These are phyloP conservation scores for Eubasilissa splendida DNA, from an alignment of 2,888 invertebrate genomes.

Conservation along the genomic window DNA sequence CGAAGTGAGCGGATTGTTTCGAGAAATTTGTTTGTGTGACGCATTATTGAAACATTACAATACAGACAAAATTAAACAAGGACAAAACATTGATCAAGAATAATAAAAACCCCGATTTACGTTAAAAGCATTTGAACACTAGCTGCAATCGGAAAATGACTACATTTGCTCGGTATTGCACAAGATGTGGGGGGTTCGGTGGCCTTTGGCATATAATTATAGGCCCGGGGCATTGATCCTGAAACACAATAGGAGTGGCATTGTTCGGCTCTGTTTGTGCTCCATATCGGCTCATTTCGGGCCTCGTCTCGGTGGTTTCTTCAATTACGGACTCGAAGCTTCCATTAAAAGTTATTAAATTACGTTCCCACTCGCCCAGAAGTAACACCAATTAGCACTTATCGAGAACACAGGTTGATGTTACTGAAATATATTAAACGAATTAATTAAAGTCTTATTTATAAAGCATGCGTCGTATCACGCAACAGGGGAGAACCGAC, in stretches of 20 bases:
- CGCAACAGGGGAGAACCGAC: too few relatives aligned
- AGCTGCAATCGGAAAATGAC: not conserved
- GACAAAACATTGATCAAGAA: too few relatives aligned
- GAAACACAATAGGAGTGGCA: constrained; percentile 36
- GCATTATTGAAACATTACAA: too few relatives aligned
- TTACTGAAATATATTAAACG: too few relatives aligned
- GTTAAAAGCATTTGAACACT: not conserved
- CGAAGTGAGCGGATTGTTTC: too few relatives aligned
- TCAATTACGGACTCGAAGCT: constrained; percentile 6
- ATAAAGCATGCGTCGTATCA: too few relatives aligned
- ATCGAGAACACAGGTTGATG: not conserved
- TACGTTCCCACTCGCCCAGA: not conserved
- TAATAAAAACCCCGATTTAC: not conserved
- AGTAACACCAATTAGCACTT: not conserved
- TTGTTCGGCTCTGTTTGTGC: not conserved
- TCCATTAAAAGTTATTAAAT: constrained; percentile 2
- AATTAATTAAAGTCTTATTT: too few relatives aligned
- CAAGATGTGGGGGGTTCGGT: constrained; percentile 42
- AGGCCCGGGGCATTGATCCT: constrained; percentile 26
- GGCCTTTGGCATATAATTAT: constrained; percentile 41
- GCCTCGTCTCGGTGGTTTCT: not conserved
- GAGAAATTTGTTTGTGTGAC: too few relatives aligned
- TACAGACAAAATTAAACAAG: too few relatives aligned
- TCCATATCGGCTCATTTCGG: not conserved
- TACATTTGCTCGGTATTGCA: constrained; percentile 25